Evolutionary conservation across 2,888 invertebrate species (phyloP).

Genomic region (Leucophora obtusa): DNA sequence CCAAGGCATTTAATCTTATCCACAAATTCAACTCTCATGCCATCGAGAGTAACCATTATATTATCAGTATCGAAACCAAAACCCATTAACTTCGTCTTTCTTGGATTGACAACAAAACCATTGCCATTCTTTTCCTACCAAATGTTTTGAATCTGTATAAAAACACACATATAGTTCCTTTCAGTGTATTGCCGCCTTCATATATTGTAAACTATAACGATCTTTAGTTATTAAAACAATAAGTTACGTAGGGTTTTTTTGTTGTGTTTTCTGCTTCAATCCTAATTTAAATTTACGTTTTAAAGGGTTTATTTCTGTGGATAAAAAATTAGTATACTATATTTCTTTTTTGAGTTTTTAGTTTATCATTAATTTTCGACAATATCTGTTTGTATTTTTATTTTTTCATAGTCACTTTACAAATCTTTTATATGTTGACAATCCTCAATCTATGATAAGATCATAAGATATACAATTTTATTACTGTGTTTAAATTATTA

Average conservation of each 20-base stretch:
- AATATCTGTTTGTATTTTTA: background rate
- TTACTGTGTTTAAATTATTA: slow-evolving; percentile 46
- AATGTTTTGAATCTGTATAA: no score
- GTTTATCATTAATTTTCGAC: slow-evolving; percentile 6
- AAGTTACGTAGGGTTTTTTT: background rate
- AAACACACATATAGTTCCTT: no score
- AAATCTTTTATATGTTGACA: slow-evolving; percentile 26
- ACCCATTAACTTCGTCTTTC: no score
- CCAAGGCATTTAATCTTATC: no score
- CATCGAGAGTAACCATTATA: no score
- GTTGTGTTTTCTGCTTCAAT: background rate
- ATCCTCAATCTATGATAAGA: slow-evolving; percentile 51
- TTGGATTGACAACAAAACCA: no score
- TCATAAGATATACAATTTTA: slow-evolving; percentile 55
- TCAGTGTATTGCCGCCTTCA: no score
- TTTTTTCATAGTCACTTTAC: background rate
- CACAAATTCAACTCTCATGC: no score
- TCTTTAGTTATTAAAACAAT: no score
- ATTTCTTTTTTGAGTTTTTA: background rate
- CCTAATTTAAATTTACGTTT: background rate
- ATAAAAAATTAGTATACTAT: background rate
- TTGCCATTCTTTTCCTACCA: no score
- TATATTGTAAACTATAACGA: no score
- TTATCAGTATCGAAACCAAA: no score
- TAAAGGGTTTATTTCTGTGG: background rate